Evolutionary conservation across 2,888 invertebrate species (phyloP), one percentile per base, ranked within the genome.

Genomic region (Chymomyza procnemis): DNA sequence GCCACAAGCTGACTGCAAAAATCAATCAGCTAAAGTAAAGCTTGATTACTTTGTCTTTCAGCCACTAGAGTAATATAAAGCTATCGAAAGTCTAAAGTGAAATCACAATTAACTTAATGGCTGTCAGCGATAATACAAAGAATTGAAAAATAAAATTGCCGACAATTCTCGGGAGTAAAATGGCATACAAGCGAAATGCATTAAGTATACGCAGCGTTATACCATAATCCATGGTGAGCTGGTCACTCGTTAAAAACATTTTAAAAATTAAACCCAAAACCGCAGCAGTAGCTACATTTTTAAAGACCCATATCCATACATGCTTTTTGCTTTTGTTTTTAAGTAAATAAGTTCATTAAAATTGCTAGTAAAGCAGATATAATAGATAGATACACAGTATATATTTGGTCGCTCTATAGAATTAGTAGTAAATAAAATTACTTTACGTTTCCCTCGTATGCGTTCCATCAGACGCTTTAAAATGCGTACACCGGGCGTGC

Each of bases 401-500:
- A n/a, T 19, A 58, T 3, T 34, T 41, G 19, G 52, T 62, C 6
- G n/a, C 73, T 78, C 69, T 66, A 56, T 85, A 80, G 74, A 87
- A 87, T 80, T 80, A 86, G 86, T 84, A 85, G 88, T 85, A 74
- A 85, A 88, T 85, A 90, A 91, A 91, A 89, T 91, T 91, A 91
- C 90, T 90, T 91, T 91, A 90, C 91, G 91, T 90, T 91, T 91
- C 90, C 91, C 91, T 79, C 90, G 91, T 78, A 91, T 91, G 77
- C 91, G 90, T 73, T 91, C 91, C 90, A 91, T 89, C 75, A 91
- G 85, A 80, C 90, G 90, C 85, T 91, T 91, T 74, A 91, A 85
- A 68, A 91, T 81, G 61, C 91, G 89, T 69, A 91, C 90, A 64
- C 91, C 90, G 46, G 91, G 91, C 70, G 91, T 90, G 73, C 88